Base-by-base conservation (phyloP, 1,140 invertebrate species). In the Cephus cinctus region DNA sequence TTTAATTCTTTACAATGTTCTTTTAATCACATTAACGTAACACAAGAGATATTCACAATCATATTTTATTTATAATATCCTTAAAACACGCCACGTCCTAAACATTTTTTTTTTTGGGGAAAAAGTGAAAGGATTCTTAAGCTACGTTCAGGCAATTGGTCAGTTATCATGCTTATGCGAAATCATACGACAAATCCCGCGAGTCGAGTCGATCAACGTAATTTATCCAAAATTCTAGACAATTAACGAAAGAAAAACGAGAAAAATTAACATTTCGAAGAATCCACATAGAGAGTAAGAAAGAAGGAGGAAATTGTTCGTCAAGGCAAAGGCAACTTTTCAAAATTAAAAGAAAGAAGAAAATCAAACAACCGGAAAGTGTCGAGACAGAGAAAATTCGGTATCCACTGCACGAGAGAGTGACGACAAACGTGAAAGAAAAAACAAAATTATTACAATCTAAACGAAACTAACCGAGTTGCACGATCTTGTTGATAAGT, bases 11-110 rank as follows among this genome's bases (percentile, higher is more conserved):
- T 73, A 73, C 70, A 73, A 65, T 73, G 61, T 71, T 65, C 59
- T 67, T 72, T 60, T 64, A 73, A 73, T 73, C 68, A 75, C 69
- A 72, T 73, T 70, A 73, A 75, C 63, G 52, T 75, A 75, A 73
- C 71, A 75, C 67, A 75, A 73, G 61, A 69, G 64, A 67, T 70
- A 69, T 75, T 73, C 63, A 75, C 71, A 75, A 75, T 73, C 64
- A 71, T 73, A 71, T 66, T 61, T 61, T 53, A 59, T 69, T 59
- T 58, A 58, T 63, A 72, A 67, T 70, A 72, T 71, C 54, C 63
- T 66, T 72, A 73, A 73, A 73, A 74, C 67, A 74, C 63, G 66
- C 50, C 65, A 65, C 65, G 57, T 64, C 59, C 65, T 68, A 69
- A 61, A 73, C 58, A 67, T 64, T 55, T 59, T 63, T 46, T 59